Evolutionary conservation across 2,113 vertebrate genomes (phyloP), one percentile per base, ranked within the genome.

Genomic region (Malaclemys terrapin): DNA sequence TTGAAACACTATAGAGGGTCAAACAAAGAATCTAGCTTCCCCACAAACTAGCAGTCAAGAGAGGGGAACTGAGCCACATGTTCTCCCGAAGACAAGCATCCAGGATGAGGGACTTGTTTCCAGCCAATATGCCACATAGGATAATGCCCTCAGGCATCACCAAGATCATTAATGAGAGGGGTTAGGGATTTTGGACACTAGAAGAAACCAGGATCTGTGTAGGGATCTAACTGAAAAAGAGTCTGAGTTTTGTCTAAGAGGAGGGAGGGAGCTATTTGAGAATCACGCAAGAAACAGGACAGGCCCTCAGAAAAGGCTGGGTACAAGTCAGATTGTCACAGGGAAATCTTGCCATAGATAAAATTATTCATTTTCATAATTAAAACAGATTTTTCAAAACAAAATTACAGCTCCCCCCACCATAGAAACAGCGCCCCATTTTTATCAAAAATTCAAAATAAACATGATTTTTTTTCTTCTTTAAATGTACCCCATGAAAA

Each of bases 81-180:
- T 91, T 85, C 42, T 62, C 57, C 25, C 38, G 12, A 42, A 4
- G 65, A 27, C n/a, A 22, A 69, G 22, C 0, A 0, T 19, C 25
- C 65, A 53, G 56, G 57, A 93, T 22, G 6, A 85, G 0, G 2
- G 79, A 54, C 81, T 85, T 90, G 6, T 50, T 90, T 16, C 24
- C 52, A n/a, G 2, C 8, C 2, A 24, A 79, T 29, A 17, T 83
- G 35, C 53, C 5, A 1, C 0, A 1, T 24, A 53, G 0, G 0
- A 31, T 50, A 87, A 1, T 53, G 35, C 25, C 72, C n/a, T 88
- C 78, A 62, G 56, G 11, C 49, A 88, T 59, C 31, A 86, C 62
- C 65, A 83, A 59, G 25, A 57, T 10, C 25, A 14, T 53, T 49
- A 29, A 3, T 31, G 0, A 7, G 45, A 91, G 56, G 27, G 1